These are phyloP conservation scores for Acridotheres tristis DNA, from an alignment of 2,797 vertebrate species.

Conservation along the genomic window DNA sequence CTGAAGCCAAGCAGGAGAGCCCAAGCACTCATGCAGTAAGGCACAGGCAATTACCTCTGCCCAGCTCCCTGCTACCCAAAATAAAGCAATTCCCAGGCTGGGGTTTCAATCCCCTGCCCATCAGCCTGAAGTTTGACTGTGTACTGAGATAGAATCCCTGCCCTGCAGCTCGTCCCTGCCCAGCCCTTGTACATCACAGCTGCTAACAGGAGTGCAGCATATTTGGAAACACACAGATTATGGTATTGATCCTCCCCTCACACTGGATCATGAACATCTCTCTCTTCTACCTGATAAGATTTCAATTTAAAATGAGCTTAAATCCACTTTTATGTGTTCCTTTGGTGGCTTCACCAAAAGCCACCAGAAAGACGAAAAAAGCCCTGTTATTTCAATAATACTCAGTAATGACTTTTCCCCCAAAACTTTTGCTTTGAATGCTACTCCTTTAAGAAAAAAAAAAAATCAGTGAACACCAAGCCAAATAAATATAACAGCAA, in stretches of 20 bases:
- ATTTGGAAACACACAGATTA: constrained; percentile 32
- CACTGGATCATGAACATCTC: not conserved
- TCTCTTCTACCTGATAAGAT: not conserved
- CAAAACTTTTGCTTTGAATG: not conserved
- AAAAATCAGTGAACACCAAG: not conserved
- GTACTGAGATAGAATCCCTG: constrained; percentile 5
- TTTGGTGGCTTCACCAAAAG: not conserved
- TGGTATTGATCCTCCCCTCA: constrained; percentile 22
- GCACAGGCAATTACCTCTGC: not conserved
- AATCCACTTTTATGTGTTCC: not conserved
- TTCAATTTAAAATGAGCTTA: not conserved
- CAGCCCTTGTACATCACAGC: constrained; percentile 1
- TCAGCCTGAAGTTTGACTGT: not conserved
- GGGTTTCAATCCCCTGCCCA: not conserved
- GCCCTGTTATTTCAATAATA: not conserved
- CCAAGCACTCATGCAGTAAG: not conserved
- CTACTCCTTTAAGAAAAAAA: accelerated
- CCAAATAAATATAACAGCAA: not conserved
- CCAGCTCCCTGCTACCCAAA: not conserved
- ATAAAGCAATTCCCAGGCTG: not conserved
- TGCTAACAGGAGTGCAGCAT: not conserved
- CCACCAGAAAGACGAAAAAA: not conserved
- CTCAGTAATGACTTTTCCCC: not conserved
- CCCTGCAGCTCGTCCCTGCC: not conserved
- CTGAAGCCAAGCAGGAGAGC: not conserved